Percentiles rank a stretch among this genome's conserved stretches.
These are phyloP conservation scores for Nyctibius grandis DNA, from an alignment of 2,797 vertebrate species.

Conservation along the genomic window DNA sequence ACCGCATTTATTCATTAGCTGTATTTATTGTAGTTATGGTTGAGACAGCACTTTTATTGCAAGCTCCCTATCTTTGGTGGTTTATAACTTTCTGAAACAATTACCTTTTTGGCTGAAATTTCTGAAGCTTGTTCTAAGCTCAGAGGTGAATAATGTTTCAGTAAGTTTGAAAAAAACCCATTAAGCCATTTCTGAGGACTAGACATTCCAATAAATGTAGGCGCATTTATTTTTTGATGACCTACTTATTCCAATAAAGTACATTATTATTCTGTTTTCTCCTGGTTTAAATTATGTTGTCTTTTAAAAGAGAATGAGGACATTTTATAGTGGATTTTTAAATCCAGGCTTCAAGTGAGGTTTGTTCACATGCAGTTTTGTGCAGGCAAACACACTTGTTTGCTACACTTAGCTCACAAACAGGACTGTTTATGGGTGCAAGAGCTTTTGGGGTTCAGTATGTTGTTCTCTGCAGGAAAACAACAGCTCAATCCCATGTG, in stretches of 20 bases:
- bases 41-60: constrained; percentile 67
- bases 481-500: not conserved
- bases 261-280: constrained; percentile 65
- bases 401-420: not conserved
- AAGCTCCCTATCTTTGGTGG: constrained; percentile 64
- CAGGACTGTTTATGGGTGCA: not conserved
- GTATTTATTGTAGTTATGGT: constrained; percentile 69
- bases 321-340: constrained; percentile 32
- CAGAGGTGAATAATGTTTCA: constrained; percentile 68
- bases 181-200: constrained; percentile 67
- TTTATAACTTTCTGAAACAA: constrained; percentile 73
- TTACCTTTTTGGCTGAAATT: constrained; percentile 71
- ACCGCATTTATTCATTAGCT: constrained; percentile 68
- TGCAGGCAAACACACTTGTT: not conserved
- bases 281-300: constrained; percentile 53
- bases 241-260: constrained; percentile 67
- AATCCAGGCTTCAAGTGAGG: not conserved
- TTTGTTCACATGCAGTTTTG: constrained; percentile 4
- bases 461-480: not conserved
- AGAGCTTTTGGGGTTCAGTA: not conserved
- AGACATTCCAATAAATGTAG: constrained; percentile 61
- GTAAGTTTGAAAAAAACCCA: constrained; percentile 69
- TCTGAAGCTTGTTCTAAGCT: constrained; percentile 63
- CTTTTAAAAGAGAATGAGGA: constrained; percentile 45
- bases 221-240: constrained; percentile 66